Base-by-base conservation (phyloP, 2,113 vertebrate genomes). In the Indicator maculatus region DNA sequence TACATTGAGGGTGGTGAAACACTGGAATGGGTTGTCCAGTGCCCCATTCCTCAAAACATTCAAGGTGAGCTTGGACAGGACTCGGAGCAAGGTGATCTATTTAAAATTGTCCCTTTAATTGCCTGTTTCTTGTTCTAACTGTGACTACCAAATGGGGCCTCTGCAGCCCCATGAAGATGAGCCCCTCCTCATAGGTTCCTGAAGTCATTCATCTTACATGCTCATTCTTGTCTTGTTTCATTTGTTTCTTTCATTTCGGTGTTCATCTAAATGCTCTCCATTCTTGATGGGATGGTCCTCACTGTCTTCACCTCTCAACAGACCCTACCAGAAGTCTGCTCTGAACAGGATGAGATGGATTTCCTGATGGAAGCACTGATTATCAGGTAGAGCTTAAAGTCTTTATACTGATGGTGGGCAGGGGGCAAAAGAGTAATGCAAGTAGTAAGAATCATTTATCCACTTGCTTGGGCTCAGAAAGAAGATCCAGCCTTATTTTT, bases 271-370 rank as follows among this genome's bases (percentile, higher is more conserved):
- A 75, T 45, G 24, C 70, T 55, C 41, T 74, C 38, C 47, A 2
- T 90, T 90, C 15, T 89, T 72, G 65, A 30, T 87, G 84, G 63
- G 23, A 55, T 88, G 36, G 9, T 71, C 50, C 21, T 86, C 58
- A 23, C 56, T 84, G 64, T 66, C 45, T 65, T 74, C 66, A 41
- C 39, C 18, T 90, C 20, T 71, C 52, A 67, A 89, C 96, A 99
- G 99, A 99, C 98, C 24, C 97, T 99, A 89, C 98, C 99, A 58
- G 99, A 99, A 98, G 98, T 99, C 97, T 99, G 99, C 95, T 99
- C 98, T 14, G 98, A 98, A 66, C 98, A 99, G 93, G 99, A 99
- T 77, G 98, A 99, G 95, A 98, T 98, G 98, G 98, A 99, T 98
- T 99, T 99, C 97, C 98, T 99, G 87, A 99, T 98, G 98, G 98